A percentile compares a stretch with the other conserved stretches of the same genome.
Conservation (phyloP, 2,888 invertebrate genomes). For the Chaitophorus viminalis region DNA sequence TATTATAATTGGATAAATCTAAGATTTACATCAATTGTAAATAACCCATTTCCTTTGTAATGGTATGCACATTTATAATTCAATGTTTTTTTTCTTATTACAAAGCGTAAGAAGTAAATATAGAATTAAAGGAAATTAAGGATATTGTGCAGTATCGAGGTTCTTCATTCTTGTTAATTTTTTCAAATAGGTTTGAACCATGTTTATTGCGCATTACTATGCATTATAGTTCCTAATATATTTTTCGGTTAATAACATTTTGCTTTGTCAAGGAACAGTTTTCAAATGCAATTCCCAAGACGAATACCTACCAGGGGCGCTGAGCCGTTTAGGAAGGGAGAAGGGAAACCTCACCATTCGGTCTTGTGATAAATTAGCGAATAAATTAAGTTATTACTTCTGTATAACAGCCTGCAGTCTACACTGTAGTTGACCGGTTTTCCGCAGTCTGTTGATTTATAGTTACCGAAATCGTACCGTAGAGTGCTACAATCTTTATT, state of each 20-base stretch:
- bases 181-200: not conserved
- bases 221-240: not conserved
- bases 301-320: not conserved
- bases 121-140: not conserved
- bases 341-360: not conserved
- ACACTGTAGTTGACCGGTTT: slow-evolving; percentile 43
- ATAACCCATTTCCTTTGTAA: not conserved
- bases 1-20: too few relatives aligned
- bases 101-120: not conserved
- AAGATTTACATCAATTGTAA: too few relatives aligned
- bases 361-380: slow-evolving; percentile 41
- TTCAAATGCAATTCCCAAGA: not conserved
- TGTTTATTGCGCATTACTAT: not conserved
- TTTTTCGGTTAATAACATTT: not conserved
- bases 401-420: not conserved
- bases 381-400: slow-evolving; percentile 58
- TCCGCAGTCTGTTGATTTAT: slow-evolving; percentile 48
- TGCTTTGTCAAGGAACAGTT: not conserved
- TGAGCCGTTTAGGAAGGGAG: not conserved
- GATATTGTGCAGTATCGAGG: not conserved
- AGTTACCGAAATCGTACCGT: slow-evolving; percentile 8
- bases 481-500: not conserved
- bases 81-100: not conserved
- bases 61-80: not conserved
- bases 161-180: not conserved